Percentiles rank a stretch among this genome's conserved stretches.
phyloP scores from a whole-genome alignment of 2,888 invertebrate genomes.

The Gonocerus acuteangulatus region DNA sequence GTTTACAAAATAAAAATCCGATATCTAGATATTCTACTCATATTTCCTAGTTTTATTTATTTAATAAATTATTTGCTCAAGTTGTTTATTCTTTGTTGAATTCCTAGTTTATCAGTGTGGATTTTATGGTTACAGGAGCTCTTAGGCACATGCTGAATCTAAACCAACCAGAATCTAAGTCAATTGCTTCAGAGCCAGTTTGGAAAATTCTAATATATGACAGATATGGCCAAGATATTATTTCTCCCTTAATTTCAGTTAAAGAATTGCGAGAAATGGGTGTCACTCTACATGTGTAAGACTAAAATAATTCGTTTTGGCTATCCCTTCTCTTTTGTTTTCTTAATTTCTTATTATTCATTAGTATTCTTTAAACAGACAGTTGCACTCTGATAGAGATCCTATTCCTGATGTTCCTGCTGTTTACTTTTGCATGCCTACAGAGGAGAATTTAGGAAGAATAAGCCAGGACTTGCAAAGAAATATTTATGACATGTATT shows the following conservation, averaged over 20 bases:
- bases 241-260: slow-evolving; percentile 90
- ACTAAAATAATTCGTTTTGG: slow-evolving; percentile 37
- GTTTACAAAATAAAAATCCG: neutral
- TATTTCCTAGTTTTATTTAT: neutral
- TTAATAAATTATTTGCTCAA: neutral
- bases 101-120: neutral
- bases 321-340: neutral
- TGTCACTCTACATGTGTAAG: slow-evolving; percentile 94
- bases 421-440: slow-evolving; percentile 93
- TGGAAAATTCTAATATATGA: slow-evolving; percentile 98
- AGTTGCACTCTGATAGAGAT: slow-evolving; percentile 79
- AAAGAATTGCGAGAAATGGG: slow-evolving; percentile 93
- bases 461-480: slow-evolving; percentile 85
- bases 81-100: neutral
- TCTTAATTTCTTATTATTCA: too few species aligned
- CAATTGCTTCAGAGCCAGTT: slow-evolving; percentile 73
- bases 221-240: slow-evolving; percentile 92
- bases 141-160: slow-evolving; percentile 93
- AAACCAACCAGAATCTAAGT: slow-evolving; percentile 70
- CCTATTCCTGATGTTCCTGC: slow-evolving; percentile 98
- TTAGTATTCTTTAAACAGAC: slow-evolving; percentile 48
- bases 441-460: slow-evolving; percentile 89
- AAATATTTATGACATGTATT: slow-evolving; percentile 87
- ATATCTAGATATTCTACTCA: neutral
- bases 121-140: slow-evolving; percentile 57